These are phyloP conservation scores for Spisula solida DNA, from an alignment of 2,888 invertebrate genomes.

Conservation along the genomic window DNA sequence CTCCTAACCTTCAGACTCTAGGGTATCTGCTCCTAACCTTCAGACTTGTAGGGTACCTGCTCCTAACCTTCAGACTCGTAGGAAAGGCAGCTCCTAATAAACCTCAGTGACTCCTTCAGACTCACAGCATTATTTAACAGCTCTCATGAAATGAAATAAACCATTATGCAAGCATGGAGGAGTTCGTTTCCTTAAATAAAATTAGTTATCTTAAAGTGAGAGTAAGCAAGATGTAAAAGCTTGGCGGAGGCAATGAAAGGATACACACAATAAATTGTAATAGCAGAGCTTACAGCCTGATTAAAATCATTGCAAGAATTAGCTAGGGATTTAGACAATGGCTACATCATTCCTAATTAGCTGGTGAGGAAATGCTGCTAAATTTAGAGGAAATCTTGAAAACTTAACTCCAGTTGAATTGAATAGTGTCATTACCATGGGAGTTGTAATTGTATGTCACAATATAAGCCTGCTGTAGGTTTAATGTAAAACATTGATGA, in stretches of 20 bases:
- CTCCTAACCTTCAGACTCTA: too few species aligned
- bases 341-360: slow-evolving; percentile 10
- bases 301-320: slow-evolving; percentile 10
- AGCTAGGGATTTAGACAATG: slow-evolving; percentile 12
- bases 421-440: slow-evolving; percentile 1
- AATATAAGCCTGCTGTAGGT: background rate
- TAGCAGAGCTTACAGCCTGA: background rate
- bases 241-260: background rate
- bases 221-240: background rate
- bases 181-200: too few species aligned
- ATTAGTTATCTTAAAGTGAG: background rate
- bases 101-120: too few species aligned
- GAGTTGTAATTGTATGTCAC: background rate
- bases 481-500: background rate
- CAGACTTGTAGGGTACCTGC: too few species aligned
- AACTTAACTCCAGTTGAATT: background rate
- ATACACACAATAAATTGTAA: slow-evolving; percentile 9
- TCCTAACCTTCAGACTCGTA: too few species aligned
- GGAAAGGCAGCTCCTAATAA: too few species aligned
- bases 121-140: too few species aligned
- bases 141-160: too few species aligned
- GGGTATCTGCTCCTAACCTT: too few species aligned
- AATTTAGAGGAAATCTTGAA: slow-evolving; percentile 18
- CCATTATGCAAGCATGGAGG: too few species aligned
- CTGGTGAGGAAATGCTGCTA: background rate